Conservation (phyloP, 2,797 vertebrate genomes). For the Graptemys geographica region DNA sequence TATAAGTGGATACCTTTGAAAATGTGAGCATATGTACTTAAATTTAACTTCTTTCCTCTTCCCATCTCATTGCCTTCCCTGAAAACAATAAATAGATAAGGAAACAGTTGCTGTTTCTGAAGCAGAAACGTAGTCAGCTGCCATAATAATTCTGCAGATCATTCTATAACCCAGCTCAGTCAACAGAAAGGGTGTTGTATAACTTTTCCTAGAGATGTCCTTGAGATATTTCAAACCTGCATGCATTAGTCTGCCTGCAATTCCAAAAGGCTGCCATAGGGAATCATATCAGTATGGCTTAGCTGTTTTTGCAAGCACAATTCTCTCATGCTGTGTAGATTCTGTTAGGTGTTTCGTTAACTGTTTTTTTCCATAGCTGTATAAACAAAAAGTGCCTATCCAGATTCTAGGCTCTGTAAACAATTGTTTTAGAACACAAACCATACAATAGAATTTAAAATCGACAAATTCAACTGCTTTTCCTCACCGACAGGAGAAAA, state of each 20-base stretch:
- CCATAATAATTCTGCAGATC: neutral
- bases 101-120: neutral
- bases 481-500: neutral
- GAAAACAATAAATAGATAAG: neutral
- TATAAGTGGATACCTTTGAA: neutral
- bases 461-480: neutral
- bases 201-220: neutral
- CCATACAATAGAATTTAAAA: neutral
- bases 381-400: neutral
- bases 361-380: neutral
- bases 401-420: neutral
- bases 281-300: neutral
- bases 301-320: neutral
- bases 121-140: neutral
- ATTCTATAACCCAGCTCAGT: neutral
- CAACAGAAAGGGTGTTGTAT: neutral
- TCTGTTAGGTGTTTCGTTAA: neutral
- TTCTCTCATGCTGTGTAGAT: neutral
- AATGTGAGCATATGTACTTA: neutral
- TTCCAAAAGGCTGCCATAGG: neutral
- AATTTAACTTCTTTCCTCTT: neutral
- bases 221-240: neutral
- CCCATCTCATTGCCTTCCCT: neutral
- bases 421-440: neutral
- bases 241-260: neutral